A percentile compares a stretch with the other conserved stretches of the same genome.
phyloP scores from a whole-genome alignment of 2,113 vertebrate genomes.

The Odocoileus virginianus region DNA sequence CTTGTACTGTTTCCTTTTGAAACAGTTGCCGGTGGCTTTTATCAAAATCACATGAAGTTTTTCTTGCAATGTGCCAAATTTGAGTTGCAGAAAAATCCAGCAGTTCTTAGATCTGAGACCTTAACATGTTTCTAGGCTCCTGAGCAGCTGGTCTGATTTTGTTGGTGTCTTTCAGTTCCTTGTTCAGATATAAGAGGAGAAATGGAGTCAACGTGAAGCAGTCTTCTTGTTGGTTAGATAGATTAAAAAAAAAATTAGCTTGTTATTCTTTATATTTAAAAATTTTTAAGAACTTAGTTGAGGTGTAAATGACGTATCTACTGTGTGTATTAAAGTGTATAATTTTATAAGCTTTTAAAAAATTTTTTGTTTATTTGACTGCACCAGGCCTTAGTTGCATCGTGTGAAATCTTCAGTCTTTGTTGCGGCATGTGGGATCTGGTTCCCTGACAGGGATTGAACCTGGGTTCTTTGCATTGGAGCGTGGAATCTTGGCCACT shows the following conservation, averaged over 20 bases:
- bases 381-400: background rate
- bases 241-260: background rate
- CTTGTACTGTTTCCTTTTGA: background rate
- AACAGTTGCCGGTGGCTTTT: background rate
- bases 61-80: background rate
- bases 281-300: background rate
- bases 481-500: background rate
- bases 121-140: background rate
- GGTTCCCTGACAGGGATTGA: background rate
- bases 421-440: background rate
- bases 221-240: background rate
- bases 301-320: background rate
- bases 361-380: background rate
- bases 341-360: background rate
- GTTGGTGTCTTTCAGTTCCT: background rate
- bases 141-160: background rate
- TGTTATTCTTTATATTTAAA: background rate
- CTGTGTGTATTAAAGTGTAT: background rate
- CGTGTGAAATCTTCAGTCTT: background rate
- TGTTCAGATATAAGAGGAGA: background rate
- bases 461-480: background rate
- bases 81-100: background rate
- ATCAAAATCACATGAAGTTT: background rate
- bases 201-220: background rate
- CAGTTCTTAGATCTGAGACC: background rate